phyloP scores from a whole-genome alignment of 2,888 invertebrate species.

The Hirtodrosophila alboralis region DNA sequence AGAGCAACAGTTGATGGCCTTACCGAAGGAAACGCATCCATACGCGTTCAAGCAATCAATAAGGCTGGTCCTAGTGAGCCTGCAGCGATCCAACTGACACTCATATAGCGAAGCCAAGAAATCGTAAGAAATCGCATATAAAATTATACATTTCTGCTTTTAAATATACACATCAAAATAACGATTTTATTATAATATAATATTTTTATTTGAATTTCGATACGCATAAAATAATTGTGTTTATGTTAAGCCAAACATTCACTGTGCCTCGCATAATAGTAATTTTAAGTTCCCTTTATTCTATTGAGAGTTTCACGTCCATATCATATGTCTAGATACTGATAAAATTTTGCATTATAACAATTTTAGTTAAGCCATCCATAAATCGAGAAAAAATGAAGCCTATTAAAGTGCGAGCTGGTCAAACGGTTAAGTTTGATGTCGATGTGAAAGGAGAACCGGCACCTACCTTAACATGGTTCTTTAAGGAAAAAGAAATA shows the following conservation, averaged over 20 bases:
- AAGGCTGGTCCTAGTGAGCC: conserved; percentile 97
- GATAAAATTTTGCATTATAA: conserved; percentile 1
- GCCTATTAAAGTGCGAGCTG: conserved; percentile 94
- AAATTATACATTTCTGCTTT: neutral
- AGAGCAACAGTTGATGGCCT: conserved; percentile 93
- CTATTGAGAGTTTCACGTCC: neutral
- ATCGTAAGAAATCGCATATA: conserved; percentile 86
- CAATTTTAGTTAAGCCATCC: conserved; percentile 92
- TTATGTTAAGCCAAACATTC: conserved; percentile 61
- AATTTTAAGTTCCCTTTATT: neutral
- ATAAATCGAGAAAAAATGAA: conserved; percentile 98
- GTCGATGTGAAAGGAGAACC: conserved; percentile 99
- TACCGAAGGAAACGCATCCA: conserved; percentile 95
- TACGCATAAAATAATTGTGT: conserved; percentile 21
- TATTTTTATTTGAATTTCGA: conserved; percentile 9
- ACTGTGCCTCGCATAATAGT: neutral
- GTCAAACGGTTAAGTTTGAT: conserved; percentile 94
- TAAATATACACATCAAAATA: too few relatives aligned
- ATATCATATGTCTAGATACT: neutral
- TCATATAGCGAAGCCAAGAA: conserved; percentile 93
- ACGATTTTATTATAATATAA: conserved; percentile 3
- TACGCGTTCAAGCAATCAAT: conserved; percentile 96
- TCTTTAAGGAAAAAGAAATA: conserved; percentile 85
- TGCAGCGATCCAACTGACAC: conserved; percentile 94
- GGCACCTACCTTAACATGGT: conserved; percentile 95